phyloP scores from a whole-genome alignment of 1,140 invertebrate genomes.

The Zophobas atratus region DNA sequence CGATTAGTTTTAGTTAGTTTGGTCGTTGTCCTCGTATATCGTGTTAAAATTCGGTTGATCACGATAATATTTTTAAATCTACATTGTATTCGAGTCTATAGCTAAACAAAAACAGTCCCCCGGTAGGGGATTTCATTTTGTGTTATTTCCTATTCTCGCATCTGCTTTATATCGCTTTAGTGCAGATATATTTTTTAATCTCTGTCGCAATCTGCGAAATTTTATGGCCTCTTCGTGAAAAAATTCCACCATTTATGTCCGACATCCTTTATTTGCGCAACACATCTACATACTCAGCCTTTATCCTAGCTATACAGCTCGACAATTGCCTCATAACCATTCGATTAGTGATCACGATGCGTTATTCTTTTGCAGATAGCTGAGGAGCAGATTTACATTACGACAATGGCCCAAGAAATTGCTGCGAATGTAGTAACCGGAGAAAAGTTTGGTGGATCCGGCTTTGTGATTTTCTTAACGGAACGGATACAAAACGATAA shows the following conservation, averaged over 20 bases:
- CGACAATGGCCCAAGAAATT: too few relatives aligned
- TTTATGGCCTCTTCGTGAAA: constrained; percentile 15
- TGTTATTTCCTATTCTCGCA: not conserved
- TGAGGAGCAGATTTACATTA: constrained; percentile 26
- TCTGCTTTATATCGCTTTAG: constrained; percentile 18
- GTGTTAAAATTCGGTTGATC: too few relatives aligned
- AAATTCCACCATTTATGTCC: constrained; percentile 7
- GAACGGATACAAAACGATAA: too few relatives aligned
- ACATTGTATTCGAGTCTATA: not conserved
- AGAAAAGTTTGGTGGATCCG: too few relatives aligned
- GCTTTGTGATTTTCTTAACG: too few relatives aligned
- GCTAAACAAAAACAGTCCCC: not conserved
- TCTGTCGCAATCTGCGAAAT: constrained; percentile 16
- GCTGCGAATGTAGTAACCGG: too few relatives aligned
- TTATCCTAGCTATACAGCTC: constrained; percentile 15
- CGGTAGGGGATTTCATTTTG: not conserved
- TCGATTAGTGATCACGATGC: constrained; percentile 39
- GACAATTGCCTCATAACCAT: constrained; percentile 32
- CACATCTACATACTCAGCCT: constrained; percentile 17
- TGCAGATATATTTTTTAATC: constrained; percentile 38
- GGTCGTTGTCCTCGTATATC: too few relatives aligned
- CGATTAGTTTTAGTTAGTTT: too few relatives aligned
- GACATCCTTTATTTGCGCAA: constrained; percentile 6
- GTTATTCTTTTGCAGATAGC: constrained; percentile 27
- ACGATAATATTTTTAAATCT: not conserved